These are phyloP conservation scores for Proisotoma minuta DNA, from an alignment of 2,888 invertebrate species.

Conservation along the genomic window DNA sequence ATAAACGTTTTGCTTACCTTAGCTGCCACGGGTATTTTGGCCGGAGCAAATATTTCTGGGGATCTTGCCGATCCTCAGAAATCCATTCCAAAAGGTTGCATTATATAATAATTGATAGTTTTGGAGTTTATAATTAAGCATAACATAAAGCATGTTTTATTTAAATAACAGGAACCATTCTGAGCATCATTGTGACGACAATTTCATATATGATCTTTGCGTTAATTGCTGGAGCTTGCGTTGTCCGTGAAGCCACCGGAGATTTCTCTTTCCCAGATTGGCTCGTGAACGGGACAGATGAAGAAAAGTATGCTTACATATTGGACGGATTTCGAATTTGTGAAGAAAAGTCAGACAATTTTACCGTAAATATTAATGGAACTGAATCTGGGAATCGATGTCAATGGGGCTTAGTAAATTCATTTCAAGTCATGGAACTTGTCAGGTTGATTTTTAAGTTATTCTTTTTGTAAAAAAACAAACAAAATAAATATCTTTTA, in stretches of 20 bases:
- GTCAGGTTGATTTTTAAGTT: too few relatives aligned
- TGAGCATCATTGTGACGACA: conserved; percentile 82
- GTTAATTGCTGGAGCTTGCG: conserved; percentile 63
- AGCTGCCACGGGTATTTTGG: conserved; percentile 68
- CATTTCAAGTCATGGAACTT: conserved; percentile 62
- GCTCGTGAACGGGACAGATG: conserved; percentile 28
- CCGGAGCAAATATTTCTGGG: conserved; percentile 96
- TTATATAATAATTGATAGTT: conserved; percentile 55
- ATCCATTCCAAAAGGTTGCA: neutral
- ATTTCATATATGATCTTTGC: conserved; percentile 81
- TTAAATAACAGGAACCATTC: conserved; percentile 75
- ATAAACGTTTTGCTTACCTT: conserved; percentile 38
- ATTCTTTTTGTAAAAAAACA: too few relatives aligned
- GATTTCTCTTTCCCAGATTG: conserved; percentile 57
- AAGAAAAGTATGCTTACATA: conserved; percentile 9
- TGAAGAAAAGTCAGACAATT: conserved; percentile 50
- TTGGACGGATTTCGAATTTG: neutral
- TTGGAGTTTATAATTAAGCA: neutral
- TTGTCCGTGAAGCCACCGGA: conserved; percentile 72
- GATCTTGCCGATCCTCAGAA: conserved; percentile 63
- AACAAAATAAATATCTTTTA: too few relatives aligned
- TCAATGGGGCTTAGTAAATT: conserved; percentile 69
- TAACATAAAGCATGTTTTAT: neutral
- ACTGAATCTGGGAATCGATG: conserved; percentile 56
- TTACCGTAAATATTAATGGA: neutral